A percentile compares a stretch with the other conserved stretches of the same genome.
Conservation (phyloP, 2,888 invertebrate genomes). For the Gymnoscelis rufifasciata region DNA sequence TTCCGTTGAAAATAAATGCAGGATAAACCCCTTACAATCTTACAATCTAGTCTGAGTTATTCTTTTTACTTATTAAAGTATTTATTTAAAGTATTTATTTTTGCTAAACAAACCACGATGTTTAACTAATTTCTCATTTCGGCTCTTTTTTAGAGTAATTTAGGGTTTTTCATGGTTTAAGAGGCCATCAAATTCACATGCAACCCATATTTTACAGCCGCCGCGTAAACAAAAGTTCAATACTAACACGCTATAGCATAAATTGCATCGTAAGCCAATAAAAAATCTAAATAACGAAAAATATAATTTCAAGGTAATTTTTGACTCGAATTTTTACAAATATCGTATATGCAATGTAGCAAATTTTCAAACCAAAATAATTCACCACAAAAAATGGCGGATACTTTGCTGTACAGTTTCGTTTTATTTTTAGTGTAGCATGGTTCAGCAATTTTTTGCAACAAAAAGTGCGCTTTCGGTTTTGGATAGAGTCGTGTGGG, state of each 20-base stretch:
- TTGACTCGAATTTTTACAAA: too few species aligned
- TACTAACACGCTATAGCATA: too few species aligned
- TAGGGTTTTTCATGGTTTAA: too few species aligned
- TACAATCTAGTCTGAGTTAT: too few species aligned
- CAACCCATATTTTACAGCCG: too few species aligned
- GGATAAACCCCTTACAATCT: conserved; percentile 34
- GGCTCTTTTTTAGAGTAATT: neutral
- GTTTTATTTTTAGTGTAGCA: conserved; percentile 8
- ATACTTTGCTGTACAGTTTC: conserved; percentile 6
- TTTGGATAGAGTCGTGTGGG: neutral
- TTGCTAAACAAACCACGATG: conserved; percentile 30
- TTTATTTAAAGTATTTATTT: conserved; percentile 50
- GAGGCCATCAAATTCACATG: too few species aligned
- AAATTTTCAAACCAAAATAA: neutral
- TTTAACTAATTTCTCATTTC: conserved; percentile 28
- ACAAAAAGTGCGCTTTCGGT: neutral
- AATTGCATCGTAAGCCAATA: too few species aligned
- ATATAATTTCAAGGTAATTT: too few species aligned
- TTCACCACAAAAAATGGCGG: conserved; percentile 8
- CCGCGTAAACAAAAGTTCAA: too few species aligned
- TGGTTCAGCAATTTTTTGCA: conserved; percentile 9
- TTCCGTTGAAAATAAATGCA: conserved; percentile 19
- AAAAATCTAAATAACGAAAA: too few species aligned
- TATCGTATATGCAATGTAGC: too few species aligned
- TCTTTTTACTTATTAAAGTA: conserved; percentile 61